These are phyloP conservation scores for Osmoderma eremita DNA, from an alignment of 2,888 invertebrate species.

Conservation along the genomic window DNA sequence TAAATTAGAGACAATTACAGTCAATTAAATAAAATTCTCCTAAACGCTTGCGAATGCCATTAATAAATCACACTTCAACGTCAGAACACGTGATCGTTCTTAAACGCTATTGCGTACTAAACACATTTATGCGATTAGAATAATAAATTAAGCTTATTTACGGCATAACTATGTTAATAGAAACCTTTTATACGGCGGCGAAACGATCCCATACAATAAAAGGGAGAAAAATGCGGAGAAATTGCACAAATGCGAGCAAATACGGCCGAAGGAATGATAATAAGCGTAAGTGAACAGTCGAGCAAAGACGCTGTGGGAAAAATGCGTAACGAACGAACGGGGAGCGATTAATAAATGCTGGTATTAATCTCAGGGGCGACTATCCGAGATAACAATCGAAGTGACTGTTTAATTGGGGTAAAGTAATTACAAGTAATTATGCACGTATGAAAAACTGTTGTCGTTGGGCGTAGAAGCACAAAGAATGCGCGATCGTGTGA, in stretches of 20 bases:
- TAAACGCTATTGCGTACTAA: conserved; percentile 13
- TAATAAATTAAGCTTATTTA: conserved; percentile 32
- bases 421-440: conserved; percentile 21
- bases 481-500: conserved; percentile 11
- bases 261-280: conserved; percentile 24
- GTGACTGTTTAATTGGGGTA: conserved; percentile 5
- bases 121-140: conserved; percentile 23
- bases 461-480: conserved; percentile 6
- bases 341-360: conserved; percentile 22
- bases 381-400: conserved; percentile 22
- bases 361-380: conserved; percentile 20
- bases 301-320: conserved; percentile 22
- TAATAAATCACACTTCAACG: conserved; percentile 17
- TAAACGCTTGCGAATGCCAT: neutral
- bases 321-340: conserved; percentile 29
- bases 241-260: conserved; percentile 29
- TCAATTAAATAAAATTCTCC: conserved; percentile 2
- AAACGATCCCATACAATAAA: conserved; percentile 9
- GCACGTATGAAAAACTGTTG: conserved; percentile 16
- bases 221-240: conserved; percentile 17
- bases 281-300: conserved; percentile 19
- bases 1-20: conserved; percentile 7
- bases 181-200: conserved; percentile 23
- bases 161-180: conserved; percentile 27
- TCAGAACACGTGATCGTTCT: conserved; percentile 1